Evolutionary conservation across 2,797 vertebrate genomes (phyloP), one percentile per base, ranked within the genome.

Genomic region (Notoglanidium macrostoma): DNA sequence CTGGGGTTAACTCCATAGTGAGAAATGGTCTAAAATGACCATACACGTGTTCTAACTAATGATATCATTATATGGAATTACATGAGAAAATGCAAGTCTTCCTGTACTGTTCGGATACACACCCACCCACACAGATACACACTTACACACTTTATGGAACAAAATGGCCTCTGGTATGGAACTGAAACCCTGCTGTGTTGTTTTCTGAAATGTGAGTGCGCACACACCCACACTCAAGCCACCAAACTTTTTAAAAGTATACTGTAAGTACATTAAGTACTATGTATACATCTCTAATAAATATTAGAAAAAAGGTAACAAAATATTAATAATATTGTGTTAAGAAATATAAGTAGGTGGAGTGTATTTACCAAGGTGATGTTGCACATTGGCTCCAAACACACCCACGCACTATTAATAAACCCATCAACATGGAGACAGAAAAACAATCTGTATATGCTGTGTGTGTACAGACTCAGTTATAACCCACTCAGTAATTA

Each of bases 41-140:
- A 40, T 79, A 12, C 54, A 46, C 14, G 23, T 81, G 35, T n/a
- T 81, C 57, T 46, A 44, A 78, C 40, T 81, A 81, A 63, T 63
- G 35, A 81, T 46, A 81, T 46, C 57, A 46, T 2, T 63, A 57
- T n/a, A 81, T 81, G 46, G 57, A 46, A 63, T 63, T 63, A 63
- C 79, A 63, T 44, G 23, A 81, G 57, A 81, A 81, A 81, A 63
- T 63, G 14, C 23, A 81, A 63, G 35, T 57, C 76, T 32, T 78
- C 29, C 29, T 78, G 76, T 80, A 80, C 23, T 61, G 21, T 61
- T 80, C 40, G 17, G 57, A n/a, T 17, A 46, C 10, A 78, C 76
- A 78, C 73, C 1, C 51, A 40, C 72, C 2, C 72, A 23, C 11
- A 26, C 51, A 55, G 23, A 26, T 40, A 76, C 40, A 73, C 19